These are phyloP conservation scores for Pogonomyrmex barbatus DNA, from an alignment of 1,140 invertebrate species.

Conservation along the genomic window DNA sequence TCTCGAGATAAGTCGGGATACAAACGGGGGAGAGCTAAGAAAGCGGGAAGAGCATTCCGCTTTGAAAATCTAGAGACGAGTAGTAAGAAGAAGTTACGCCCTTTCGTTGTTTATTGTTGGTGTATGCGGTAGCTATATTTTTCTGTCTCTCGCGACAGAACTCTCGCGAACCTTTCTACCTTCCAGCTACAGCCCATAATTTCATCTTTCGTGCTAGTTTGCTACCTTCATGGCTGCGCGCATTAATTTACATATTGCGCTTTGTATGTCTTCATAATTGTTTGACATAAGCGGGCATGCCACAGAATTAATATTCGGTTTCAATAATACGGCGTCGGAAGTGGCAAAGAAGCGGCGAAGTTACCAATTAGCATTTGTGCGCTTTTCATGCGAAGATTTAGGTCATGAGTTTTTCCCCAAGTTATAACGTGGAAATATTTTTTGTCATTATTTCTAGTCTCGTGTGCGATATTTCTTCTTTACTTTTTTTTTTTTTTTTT, in stretches of 20 bases:
- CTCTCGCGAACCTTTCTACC: slow-evolving; percentile 20
- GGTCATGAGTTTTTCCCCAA: background rate
- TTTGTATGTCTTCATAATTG: slow-evolving; percentile 37
- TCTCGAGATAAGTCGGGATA: background rate
- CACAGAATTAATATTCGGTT: slow-evolving; percentile 48
- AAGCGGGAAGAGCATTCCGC: slow-evolving; percentile 23
- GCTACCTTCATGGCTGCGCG: background rate
- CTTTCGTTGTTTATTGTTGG: slow-evolving; percentile 38
- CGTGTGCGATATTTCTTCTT: background rate
- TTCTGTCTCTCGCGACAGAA: slow-evolving; percentile 27
- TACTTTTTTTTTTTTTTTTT: background rate
- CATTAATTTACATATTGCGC: slow-evolving; percentile 43
- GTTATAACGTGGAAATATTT: slow-evolving; percentile 63
- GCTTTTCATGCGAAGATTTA: slow-evolving; percentile 39
- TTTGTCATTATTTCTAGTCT: slow-evolving; percentile 49
- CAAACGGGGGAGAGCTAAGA: slow-evolving; percentile 11
- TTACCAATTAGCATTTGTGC: slow-evolving; percentile 27
- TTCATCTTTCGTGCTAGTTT: slow-evolving; percentile 8
- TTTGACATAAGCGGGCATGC: slow-evolving; percentile 38
- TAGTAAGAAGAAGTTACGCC: slow-evolving; percentile 17
- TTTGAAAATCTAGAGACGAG: slow-evolving; percentile 21
- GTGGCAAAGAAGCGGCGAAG: slow-evolving; percentile 4
- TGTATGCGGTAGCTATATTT: slow-evolving; percentile 24
- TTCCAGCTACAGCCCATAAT: slow-evolving; percentile 38
- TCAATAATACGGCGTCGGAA: slow-evolving; percentile 13